Percentiles rank a stretch among this genome's conserved stretches.
phyloP scores from a whole-genome alignment of 1,140 invertebrate species.

The Thalassaphorura encarpata region DNA sequence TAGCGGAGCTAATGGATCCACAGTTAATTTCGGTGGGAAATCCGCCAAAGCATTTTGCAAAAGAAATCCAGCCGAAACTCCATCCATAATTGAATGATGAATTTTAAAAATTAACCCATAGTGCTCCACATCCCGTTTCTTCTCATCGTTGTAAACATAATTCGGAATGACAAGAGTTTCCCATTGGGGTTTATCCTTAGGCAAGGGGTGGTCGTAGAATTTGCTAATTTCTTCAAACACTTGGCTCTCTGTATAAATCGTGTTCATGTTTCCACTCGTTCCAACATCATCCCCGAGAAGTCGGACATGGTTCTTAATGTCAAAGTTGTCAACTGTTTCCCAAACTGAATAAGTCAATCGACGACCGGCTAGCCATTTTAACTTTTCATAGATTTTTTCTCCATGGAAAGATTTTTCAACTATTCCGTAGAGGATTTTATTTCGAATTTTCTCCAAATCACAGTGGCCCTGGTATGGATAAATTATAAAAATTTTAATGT shows the following conservation, averaged over 20 bases:
- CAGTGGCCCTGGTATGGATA: too few species aligned
- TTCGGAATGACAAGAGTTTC: conserved; percentile 17
- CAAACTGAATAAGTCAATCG: not conserved
- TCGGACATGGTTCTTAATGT: not conserved
- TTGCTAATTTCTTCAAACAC: conserved; percentile 15
- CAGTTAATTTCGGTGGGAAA: conserved; percentile 9
- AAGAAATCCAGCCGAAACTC: conserved; percentile 11
- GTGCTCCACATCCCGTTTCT: not conserved
- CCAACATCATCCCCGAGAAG: not conserved
- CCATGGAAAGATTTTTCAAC: not conserved
- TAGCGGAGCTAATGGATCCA: conserved; percentile 12
- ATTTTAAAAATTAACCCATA: conserved; percentile 17
- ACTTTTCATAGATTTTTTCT: conserved; percentile 4
- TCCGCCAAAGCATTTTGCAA: conserved; percentile 14
- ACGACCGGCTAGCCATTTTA: conserved; percentile 5
- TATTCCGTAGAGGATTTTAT: not conserved
- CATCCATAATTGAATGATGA: conserved; percentile 28
- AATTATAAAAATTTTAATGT: too few species aligned
- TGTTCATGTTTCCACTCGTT: not conserved
- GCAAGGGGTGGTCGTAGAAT: conserved; percentile 12
- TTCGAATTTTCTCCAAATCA: not conserved
- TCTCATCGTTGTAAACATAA: conserved; percentile 13
- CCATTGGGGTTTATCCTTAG: conserved; percentile 15
- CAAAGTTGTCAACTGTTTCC: not conserved
- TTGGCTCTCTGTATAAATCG: not conserved